Evolutionary conservation across 1,140 invertebrate genomes (phyloP), one percentile per base, ranked within the genome.

Genomic region (Lepidotrigona ventralis): DNA sequence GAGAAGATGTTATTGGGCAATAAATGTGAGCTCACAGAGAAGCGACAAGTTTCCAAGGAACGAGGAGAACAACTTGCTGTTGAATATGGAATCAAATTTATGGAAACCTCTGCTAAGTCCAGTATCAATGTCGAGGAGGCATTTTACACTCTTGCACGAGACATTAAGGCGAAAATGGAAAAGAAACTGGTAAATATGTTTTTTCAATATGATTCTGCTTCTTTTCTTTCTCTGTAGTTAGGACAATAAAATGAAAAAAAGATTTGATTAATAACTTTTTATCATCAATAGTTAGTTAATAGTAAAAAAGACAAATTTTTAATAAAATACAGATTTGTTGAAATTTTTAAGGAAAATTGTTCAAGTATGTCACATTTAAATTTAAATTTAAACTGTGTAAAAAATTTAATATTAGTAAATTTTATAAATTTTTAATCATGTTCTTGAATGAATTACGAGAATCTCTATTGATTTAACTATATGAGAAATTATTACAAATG

Each of bases 1-100:
- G 98, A 99, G 92, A 98, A 98, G 94, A 99, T 99, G 98, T 96
- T 99, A 84, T 95, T 99, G 90, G 98, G 98, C 85, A 99, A 99
- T 94, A 99, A 99, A 95, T 98, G 98, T 95, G 98, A 99, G 94
- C 95, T 98, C 91, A 97, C 97, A 91, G 98, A 98, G 89, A 98
- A 97, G 93, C 94, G 98, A 94, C 97, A 98, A 92, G 97, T 98
- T n/a, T 95, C 96, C 63, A 96, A 96, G 91, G 96, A 96, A 90
- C 93, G 96, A 68, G 96, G 96, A 17, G 95, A 96, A 88, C 95
- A 95, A 95, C 95, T 97, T 92, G 98, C 96, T 88, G 96, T 97
- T 72, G 98, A 99, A 95, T 98, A 98, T 95, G 97, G 97, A 90
- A 98, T 98, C 91, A 97, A 98, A 93, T 98, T 98, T 94, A 98